Evolutionary conservation across 2,888 invertebrate species (phyloP).

Genomic region (Neuroscelio doddi): DNA sequence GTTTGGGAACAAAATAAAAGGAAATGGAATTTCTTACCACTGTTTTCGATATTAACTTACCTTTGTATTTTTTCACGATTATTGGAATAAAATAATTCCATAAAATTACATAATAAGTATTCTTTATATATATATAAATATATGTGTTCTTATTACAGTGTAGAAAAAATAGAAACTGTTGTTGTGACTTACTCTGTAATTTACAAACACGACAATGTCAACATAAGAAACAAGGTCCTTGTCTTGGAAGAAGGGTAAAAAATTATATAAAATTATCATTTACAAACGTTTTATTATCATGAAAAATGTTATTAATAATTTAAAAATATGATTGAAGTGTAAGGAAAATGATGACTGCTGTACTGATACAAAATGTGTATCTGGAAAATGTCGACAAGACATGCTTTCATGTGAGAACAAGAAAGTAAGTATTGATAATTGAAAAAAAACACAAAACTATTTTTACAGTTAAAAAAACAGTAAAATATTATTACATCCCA

Average conservation of each 20-base stretch:
- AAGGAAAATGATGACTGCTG: not conserved
- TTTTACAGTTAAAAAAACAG: not conserved
- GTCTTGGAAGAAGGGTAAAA: slow-evolving; percentile 1
- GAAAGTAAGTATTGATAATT: not conserved
- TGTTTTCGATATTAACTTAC: no score
- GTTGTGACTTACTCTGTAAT: slow-evolving; percentile 4
- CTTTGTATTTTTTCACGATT: no score
- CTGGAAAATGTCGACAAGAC: not conserved
- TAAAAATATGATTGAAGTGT: not conserved
- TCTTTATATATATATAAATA: not conserved
- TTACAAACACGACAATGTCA: not conserved
- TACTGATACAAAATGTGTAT: not conserved
- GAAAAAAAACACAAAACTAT: not conserved
- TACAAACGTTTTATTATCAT: no score
- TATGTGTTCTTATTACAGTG: not conserved
- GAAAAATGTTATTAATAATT: not conserved
- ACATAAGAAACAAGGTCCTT: slow-evolving; percentile 3
- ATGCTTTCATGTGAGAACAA: not conserved
- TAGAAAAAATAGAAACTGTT: not conserved
- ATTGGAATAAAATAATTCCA: not conserved
- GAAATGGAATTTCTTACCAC: no score
- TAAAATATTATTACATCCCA: not conserved
- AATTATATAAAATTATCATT: no score
- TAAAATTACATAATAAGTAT: not conserved
- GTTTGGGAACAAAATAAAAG: no score